phyloP scores from a whole-genome alignment of 2,797 vertebrate species.

The Bovichtus diacanthus region DNA sequence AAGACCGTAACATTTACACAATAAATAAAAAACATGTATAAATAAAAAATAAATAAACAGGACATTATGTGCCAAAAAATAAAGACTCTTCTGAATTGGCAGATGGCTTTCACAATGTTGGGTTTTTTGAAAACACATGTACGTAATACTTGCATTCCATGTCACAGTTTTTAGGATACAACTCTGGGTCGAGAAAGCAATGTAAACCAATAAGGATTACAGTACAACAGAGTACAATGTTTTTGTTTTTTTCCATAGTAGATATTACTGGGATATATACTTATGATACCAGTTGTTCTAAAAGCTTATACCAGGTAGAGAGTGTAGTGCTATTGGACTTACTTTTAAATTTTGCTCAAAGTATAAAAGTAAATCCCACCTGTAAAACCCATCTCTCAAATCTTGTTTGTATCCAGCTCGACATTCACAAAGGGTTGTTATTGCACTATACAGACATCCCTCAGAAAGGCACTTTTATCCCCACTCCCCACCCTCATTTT shows the following conservation, averaged over 20 bases:
- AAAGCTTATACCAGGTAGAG: conserved; percentile 87
- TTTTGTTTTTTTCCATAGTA: conserved; percentile 70
- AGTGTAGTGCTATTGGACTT: conserved; percentile 81
- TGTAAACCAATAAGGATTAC: conserved; percentile 84
- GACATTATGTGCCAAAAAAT: conserved; percentile 85
- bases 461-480: conserved; percentile 87
- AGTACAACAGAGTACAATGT: conserved; percentile 79
- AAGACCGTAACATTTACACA: conserved; percentile 83
- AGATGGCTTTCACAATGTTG: conserved; percentile 85
- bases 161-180: conserved; percentile 88
- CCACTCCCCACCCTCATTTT: conserved; percentile 49
- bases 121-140: conserved; percentile 78
- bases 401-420: conserved; percentile 77
- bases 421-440: conserved; percentile 85
- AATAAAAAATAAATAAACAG: conserved; percentile 87
- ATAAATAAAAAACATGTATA: conserved; percentile 87
- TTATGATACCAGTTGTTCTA: conserved; percentile 80
- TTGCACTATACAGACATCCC: conserved; percentile 86
- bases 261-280: conserved; percentile 80
- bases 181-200: conserved; percentile 79
- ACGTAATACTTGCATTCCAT: conserved; percentile 84
- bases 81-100: conserved; percentile 81
- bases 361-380: conserved; percentile 72
- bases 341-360: conserved; percentile 70
- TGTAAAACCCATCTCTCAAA: conserved; percentile 65